phyloP scores from a whole-genome alignment of 2,888 invertebrate genomes.

The Hartigia nigra region DNA sequence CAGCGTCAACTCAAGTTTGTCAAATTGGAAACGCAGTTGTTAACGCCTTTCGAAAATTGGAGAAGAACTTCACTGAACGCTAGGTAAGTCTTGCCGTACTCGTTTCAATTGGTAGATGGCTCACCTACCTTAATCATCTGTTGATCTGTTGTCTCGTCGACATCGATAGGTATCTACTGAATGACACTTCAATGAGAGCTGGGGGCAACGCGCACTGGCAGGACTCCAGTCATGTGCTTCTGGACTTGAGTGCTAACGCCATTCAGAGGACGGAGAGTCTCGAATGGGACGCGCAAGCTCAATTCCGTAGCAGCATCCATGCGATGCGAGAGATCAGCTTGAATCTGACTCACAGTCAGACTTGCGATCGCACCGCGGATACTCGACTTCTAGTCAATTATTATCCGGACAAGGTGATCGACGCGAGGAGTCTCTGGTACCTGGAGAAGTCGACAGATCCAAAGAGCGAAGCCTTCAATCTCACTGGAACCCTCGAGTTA shows the following conservation, averaged over 20 bases:
- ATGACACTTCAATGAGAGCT: slow-evolving; percentile 66
- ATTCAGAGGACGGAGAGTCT: slow-evolving; percentile 64
- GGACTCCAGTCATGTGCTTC: slow-evolving; percentile 69
- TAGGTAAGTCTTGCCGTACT: slow-evolving; percentile 61
- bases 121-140: no score
- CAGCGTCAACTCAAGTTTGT: slow-evolving; percentile 62
- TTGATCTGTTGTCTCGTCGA: slow-evolving; percentile 31
- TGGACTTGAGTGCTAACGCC: slow-evolving; percentile 68
- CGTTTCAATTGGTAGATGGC: not conserved
- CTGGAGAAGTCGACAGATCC: slow-evolving; percentile 67
- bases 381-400: slow-evolving; percentile 69
- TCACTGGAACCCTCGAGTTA: slow-evolving; percentile 75
- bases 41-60: slow-evolving; percentile 72
- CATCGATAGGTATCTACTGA: slow-evolving; percentile 67
- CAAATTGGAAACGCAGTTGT: slow-evolving; percentile 65
- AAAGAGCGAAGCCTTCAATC: slow-evolving; percentile 69
- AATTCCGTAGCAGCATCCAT: slow-evolving; percentile 71
- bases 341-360: slow-evolving; percentile 70
- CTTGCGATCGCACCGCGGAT: slow-evolving; percentile 65
- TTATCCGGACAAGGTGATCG: slow-evolving; percentile 75
- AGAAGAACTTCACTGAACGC: slow-evolving; percentile 68
- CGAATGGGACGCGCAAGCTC: slow-evolving; percentile 66
- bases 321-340: slow-evolving; percentile 71
- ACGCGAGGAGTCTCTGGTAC: slow-evolving; percentile 79
- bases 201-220: slow-evolving; percentile 73